These are phyloP conservation scores for Eretmocerus hayati DNA, from an alignment of 2,888 invertebrate genomes.

Conservation along the genomic window DNA sequence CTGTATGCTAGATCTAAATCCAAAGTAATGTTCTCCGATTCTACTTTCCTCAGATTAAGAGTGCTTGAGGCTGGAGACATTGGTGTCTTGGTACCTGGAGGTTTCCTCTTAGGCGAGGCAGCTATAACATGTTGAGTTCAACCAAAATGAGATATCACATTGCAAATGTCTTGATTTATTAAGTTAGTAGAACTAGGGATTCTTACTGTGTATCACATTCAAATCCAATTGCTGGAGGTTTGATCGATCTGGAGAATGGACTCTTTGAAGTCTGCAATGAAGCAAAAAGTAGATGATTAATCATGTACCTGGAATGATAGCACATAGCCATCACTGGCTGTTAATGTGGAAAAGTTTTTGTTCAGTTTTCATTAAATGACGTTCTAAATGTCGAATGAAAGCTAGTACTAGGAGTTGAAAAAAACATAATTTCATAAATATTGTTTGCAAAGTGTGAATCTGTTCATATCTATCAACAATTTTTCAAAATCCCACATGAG, in stretches of 20 bases:
- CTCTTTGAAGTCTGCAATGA: slow-evolving; percentile 7
- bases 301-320: too few species aligned
- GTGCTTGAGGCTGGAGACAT: slow-evolving; percentile 2
- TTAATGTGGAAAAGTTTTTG: background rate
- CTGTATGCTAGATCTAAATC: slow-evolving; percentile 18
- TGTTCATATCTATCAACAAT: too few species aligned
- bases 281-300: background rate
- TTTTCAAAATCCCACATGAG: too few species aligned
- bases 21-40: slow-evolving; percentile 20
- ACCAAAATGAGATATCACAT: background rate
- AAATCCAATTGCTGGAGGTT: slow-evolving; percentile 8
- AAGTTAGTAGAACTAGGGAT: background rate
- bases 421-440: too few species aligned
- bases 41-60: slow-evolving; percentile 14
- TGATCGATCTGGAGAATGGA: slow-evolving; percentile 13
- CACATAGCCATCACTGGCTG: too few species aligned
- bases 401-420: too few species aligned
- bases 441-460: too few species aligned
- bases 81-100: too few species aligned
- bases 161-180: background rate
- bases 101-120: slow-evolving; percentile 14
- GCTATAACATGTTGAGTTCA: too few species aligned
- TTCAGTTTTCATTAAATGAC: background rate
- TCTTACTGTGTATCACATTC: slow-evolving; percentile 4
- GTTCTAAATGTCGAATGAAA: too few species aligned